These are phyloP conservation scores for Oreortyx pictus DNA, from an alignment of 2,797 vertebrate species.

Conservation along the genomic window DNA sequence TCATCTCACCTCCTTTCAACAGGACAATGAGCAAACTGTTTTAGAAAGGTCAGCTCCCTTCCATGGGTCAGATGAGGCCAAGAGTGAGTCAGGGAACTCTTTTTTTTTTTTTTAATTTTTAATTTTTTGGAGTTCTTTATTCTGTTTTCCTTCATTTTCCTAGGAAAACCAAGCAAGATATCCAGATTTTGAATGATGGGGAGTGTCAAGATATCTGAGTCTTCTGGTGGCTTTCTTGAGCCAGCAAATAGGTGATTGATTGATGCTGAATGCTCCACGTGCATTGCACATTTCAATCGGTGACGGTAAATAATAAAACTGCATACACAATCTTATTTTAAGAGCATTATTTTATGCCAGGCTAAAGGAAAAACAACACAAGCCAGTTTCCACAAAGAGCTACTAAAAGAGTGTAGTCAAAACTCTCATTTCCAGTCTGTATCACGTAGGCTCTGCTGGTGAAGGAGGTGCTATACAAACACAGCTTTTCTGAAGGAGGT, in stretches of 20 bases:
- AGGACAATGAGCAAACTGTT: no score
- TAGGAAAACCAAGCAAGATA: constrained; percentile 74
- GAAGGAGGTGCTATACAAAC: not conserved
- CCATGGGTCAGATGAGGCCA: not conserved
- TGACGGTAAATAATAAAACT: constrained; percentile 44
- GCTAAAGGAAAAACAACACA: not conserved
- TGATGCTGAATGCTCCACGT: not conserved
- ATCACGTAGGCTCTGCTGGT: not conserved
- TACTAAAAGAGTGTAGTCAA: not conserved
- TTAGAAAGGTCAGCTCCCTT: not conserved
- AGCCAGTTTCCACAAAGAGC: not conserved
- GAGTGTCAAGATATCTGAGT: constrained; percentile 54
- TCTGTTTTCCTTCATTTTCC: constrained; percentile 15
- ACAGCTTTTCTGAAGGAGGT: not conserved
- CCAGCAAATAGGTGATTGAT: constrained; percentile 18
- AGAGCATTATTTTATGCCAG: not conserved
- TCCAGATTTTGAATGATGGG: constrained; percentile 70
- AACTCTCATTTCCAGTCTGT: not conserved
- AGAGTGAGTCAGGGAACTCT: not conserved
- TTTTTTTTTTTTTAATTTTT: not conserved
- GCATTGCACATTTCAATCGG: not conserved
- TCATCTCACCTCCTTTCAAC: no score
- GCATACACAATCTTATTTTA: not conserved
- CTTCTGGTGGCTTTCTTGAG: not conserved
- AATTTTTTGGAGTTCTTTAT: not conserved